Evolutionary conservation across 2,113 vertebrate species (phyloP).

Genomic region (Illadopsis cleaveri): DNA sequence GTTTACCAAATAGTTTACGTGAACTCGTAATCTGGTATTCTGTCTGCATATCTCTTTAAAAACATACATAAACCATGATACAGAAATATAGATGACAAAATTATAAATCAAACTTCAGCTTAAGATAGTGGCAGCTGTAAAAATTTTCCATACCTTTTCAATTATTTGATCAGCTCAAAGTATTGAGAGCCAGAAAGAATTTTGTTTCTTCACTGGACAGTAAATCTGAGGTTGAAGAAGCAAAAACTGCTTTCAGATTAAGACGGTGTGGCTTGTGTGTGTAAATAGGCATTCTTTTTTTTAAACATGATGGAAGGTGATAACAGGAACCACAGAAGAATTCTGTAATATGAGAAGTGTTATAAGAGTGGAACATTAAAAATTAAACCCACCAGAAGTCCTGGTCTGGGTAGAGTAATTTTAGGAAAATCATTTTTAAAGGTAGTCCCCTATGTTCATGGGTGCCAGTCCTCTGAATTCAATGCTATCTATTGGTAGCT

Average conservation of each 20-base stretch:
- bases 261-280: neutral
- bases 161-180: neutral
- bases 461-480: neutral
- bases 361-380: neutral
- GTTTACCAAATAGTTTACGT: neutral
- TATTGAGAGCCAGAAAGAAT: neutral
- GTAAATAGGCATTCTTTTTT: neutral
- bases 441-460: neutral
- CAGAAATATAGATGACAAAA: neutral
- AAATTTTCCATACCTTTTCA: neutral
- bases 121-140: neutral
- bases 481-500: neutral
- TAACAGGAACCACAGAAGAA: neutral
- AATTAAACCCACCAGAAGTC: neutral
- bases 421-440: neutral
- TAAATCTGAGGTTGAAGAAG: neutral
- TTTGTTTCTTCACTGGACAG: neutral
- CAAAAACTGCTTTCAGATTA: neutral
- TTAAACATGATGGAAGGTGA: fast-evolving
- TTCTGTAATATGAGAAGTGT: neutral
- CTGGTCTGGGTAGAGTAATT: neutral
- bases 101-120: neutral
- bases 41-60: neutral
- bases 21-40: neutral
- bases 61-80: neutral